Evolutionary conservation across 2,797 vertebrate genomes (phyloP), one percentile per base, ranked within the genome.

Genomic region (Atherinosoma microstoma): DNA sequence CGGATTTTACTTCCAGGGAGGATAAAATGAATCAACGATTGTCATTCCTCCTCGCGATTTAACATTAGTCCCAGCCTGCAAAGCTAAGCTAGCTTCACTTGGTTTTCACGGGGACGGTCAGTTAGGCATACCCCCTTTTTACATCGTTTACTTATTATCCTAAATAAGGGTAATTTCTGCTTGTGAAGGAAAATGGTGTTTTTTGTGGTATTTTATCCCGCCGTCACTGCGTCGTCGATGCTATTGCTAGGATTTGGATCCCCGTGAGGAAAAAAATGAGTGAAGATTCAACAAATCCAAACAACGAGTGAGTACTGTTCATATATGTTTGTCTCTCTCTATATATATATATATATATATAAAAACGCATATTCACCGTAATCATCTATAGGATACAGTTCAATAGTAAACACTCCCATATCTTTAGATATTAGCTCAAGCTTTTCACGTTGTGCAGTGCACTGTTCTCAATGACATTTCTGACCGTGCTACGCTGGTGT

Each of bases 251-350:
- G 90, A 93, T 94, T 94, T 94, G 96, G 95, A 96, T 96, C 91
- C 85, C 96, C 95, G 95, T 98, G 96, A 98, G 96, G 92, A 92
- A 96, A 94, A 96, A 98, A 96, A 98, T 98, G 97, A 98, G 96
- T 96, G 97, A 98, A 96, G 97, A 98, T 95, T 96, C 97, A 96
- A 96, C 96, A 94, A 96, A 96, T 96, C 95, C 96, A 96, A 97
- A 97, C 95, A 95, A 96, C 95, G 97, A 98, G 97, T 98, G 94
- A 98, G 97, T 94, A 67, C 30, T 51, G 15, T 32, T 62, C 15
- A 9, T 54, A 18, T 42, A 35, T 27, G 3, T 47, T 35, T 47
- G 2, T 9, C n/a, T 49, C n/a, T n/a, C n/a, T n/a, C n/a, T n/a
- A n/a, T n/a, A n/a, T n/a, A n/a, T n/a, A n/a, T n/a, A 27, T 27